phyloP scores from a whole-genome alignment of 2,113 vertebrate genomes.

The Peromyscus californicus region DNA sequence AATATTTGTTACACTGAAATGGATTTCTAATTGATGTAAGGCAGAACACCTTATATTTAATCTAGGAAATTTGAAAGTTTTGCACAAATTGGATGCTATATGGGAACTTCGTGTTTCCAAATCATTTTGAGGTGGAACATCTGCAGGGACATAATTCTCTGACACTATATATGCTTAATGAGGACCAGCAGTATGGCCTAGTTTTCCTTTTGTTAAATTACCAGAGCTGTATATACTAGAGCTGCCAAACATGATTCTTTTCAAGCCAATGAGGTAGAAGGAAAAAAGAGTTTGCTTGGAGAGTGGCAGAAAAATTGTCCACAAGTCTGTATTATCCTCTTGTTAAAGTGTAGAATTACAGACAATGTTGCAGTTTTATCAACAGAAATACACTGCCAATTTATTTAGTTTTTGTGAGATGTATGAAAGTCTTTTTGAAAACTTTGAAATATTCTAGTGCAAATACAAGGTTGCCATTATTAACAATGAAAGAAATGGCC shows the following conservation, averaged over 20 bases:
- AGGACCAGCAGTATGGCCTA: background rate
- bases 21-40: slow-evolving; percentile 18
- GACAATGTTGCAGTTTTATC: background rate
- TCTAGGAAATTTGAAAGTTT: background rate
- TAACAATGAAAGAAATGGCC: slow-evolving; percentile 20
- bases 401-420: background rate
- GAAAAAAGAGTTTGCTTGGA: background rate
- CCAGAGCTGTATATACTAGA: background rate
- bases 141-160: background rate
- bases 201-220: background rate
- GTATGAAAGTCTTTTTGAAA: slow-evolving; percentile 2
- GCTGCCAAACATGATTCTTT: background rate
- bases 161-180: background rate
- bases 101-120: background rate
- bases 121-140: background rate
- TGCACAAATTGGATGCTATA: background rate
- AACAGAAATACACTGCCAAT: background rate
- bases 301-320: background rate
- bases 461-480: background rate
- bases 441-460: background rate
- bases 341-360: slow-evolving; percentile 12
- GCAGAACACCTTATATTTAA: slow-evolving; percentile 10
- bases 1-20: background rate
- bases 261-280: background rate
- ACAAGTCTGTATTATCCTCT: background rate